Base-by-base conservation (phyloP, 2,797 vertebrate genomes). In the Stomatorhinus walkeri region DNA sequence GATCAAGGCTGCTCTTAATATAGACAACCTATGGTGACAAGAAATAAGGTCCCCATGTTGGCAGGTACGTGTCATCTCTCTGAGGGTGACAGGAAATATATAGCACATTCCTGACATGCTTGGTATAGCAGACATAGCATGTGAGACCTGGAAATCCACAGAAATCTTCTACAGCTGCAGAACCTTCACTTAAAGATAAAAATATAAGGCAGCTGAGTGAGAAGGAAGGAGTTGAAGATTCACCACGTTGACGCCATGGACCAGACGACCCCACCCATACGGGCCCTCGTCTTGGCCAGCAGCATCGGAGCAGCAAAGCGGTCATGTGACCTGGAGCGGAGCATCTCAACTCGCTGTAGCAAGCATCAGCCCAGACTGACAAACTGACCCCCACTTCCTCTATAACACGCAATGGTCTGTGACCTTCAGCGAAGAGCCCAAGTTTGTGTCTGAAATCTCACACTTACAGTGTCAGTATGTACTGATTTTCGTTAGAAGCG, bases 1-100 rank as follows among this genome's bases (percentile, higher is more conserved):
- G 89, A 88, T 83, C 72, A 87, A 24, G 88, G 51, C 68, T 61
- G 28, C 52, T 90, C 89, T 88, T 90, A 61, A 88, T 88, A 88
- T 88, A 90, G 89, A 64, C 54, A 87, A 59, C 89, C 88, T 61
- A 86, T 83, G 52, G 87, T 64, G 85, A 86, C 83, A 87, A 46
- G 84, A 72, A 85, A 87, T 43, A 84, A 87, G 85, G 28, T 85
- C 43, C 28, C 9, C 1, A 14, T 85, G 85, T 83, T 83, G 83
- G 24, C 49, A 86, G 54, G 87, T 52, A 89, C 24, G 16, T 8
- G 16, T 8, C 52, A 56, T n/a, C 48, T 5, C 49, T 7, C 14
- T 54, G 4, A 19, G 22, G 24, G n/a, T 32, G 83, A 86, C 49
- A 32, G 85, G 52, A 89, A 90, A 88, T 89, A 88, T 64, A 49